Percentiles rank a stretch among this genome's conserved stretches.
phyloP scores from a whole-genome alignment of 1,140 invertebrate genomes.

The Monomorium pharaonis region DNA sequence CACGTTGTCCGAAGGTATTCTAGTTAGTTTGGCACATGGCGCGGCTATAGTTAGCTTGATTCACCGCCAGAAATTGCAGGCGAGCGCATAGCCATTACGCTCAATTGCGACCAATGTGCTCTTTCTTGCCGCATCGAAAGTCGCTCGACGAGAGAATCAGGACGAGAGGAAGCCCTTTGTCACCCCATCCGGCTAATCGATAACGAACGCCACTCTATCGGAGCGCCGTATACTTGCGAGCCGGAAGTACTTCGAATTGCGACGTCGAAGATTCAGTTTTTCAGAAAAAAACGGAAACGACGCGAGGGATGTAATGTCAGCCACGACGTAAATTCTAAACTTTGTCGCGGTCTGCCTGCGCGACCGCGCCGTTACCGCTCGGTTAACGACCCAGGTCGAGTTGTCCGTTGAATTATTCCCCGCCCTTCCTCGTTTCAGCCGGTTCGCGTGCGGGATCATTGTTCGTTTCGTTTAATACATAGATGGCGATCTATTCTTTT shows the following conservation, averaged over 20 bases:
- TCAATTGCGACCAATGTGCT: constrained; percentile 45
- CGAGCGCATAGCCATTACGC: constrained; percentile 61
- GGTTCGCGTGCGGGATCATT: constrained; percentile 23
- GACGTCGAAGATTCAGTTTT: neutral
- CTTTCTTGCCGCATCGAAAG: constrained; percentile 18
- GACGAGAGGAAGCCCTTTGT: neutral
- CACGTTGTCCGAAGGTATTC: constrained; percentile 54
- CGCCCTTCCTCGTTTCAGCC: constrained; percentile 17
- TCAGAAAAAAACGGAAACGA: neutral
- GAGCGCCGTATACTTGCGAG: neutral
- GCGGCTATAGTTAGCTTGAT: constrained; percentile 74
- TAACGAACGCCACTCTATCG: neutral
- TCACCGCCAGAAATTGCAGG: constrained; percentile 69
- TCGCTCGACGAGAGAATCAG: neutral
- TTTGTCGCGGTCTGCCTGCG: neutral
- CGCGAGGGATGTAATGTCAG: neutral
- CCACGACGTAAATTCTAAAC: constrained; percentile 26
- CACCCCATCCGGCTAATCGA: neutral
- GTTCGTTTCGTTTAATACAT: neutral
- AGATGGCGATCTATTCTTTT: too few species aligned
- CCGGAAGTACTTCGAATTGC: neutral
- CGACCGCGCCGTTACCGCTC: neutral
- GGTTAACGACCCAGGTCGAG: constrained; percentile 54
- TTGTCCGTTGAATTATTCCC: constrained; percentile 52
- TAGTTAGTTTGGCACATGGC: constrained; percentile 55